These are phyloP conservation scores for Chydorus sphaericus DNA, from an alignment of 2,888 invertebrate species.

Conservation along the genomic window DNA sequence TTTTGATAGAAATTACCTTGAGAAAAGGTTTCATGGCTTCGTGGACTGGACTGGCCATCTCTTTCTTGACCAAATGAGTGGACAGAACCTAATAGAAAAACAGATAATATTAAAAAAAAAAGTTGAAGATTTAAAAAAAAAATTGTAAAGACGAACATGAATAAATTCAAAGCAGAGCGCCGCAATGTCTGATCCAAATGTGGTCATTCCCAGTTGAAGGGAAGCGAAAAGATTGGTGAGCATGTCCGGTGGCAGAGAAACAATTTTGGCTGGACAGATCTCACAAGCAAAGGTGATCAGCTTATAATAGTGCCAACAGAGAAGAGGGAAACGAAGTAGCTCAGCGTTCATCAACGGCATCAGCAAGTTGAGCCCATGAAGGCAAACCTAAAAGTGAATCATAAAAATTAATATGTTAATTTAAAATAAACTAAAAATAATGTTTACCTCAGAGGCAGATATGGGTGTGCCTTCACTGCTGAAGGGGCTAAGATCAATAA, in stretches of 20 bases:
- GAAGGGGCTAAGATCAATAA: constrained; percentile 33
- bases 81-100: constrained; percentile 28
- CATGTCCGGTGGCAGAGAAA: constrained; percentile 34
- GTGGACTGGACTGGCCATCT: constrained; percentile 27
- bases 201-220: constrained; percentile 42
- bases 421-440: neutral
- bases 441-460: constrained; percentile 26
- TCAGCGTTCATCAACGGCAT: constrained; percentile 58
- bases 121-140: too few relatives aligned
- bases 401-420: constrained; percentile 18
- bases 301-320: constrained; percentile 48
- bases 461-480: constrained; percentile 19
- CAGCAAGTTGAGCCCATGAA: constrained; percentile 52
- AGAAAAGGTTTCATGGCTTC: constrained; percentile 34
- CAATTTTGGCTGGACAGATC: constrained; percentile 42
- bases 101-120: neutral
- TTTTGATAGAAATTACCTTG: constrained; percentile 27
- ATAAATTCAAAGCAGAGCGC: constrained; percentile 43
- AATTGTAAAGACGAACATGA: too few relatives aligned
- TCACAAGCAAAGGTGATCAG: constrained; percentile 49
- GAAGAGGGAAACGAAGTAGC: constrained; percentile 49
- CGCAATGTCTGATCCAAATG: constrained; percentile 41
- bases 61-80: constrained; percentile 32
- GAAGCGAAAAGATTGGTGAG: constrained; percentile 39
- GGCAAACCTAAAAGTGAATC: constrained; percentile 41